Conservation (phyloP, 2,797 vertebrate genomes). For the Tangara arthus region DNA sequence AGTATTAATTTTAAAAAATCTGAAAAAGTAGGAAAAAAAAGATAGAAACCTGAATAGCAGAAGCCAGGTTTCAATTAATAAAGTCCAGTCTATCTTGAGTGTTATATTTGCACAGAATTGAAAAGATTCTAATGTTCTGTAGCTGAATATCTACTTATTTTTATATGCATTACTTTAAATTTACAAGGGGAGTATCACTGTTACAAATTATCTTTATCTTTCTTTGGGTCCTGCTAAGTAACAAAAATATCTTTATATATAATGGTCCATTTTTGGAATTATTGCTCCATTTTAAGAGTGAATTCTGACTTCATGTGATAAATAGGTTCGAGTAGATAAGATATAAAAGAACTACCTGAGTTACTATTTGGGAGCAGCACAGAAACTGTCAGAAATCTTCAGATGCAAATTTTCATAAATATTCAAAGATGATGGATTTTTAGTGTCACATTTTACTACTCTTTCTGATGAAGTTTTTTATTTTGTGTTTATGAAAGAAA, state of each 20-base stretch:
- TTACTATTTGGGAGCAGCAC: not conserved
- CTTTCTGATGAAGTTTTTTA: not conserved
- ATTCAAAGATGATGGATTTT: not conserved
- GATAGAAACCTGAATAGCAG: not conserved
- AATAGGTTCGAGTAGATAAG: not conserved
- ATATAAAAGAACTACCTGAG: not conserved
- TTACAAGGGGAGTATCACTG: not conserved
- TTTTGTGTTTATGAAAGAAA: not conserved
- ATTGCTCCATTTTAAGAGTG: not conserved
- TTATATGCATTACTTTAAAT: not conserved
- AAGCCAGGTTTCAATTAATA: not conserved
- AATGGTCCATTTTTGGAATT: not conserved
- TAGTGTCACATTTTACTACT: not conserved
- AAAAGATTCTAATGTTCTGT: not conserved
- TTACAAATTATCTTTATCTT: not conserved
- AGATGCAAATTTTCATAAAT: not conserved
- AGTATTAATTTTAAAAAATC: not conserved
- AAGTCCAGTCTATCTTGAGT: not conserved
- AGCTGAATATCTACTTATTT: not conserved
- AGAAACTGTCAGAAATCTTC: not conserved
- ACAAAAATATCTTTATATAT: not conserved
- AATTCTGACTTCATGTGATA: not conserved
- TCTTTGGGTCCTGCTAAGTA: not conserved
- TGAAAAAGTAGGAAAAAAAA: not conserved
- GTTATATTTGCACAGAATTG: not conserved